Base-by-base conservation (phyloP, 2,113 vertebrate species). In the Heterochromis multidens region DNA sequence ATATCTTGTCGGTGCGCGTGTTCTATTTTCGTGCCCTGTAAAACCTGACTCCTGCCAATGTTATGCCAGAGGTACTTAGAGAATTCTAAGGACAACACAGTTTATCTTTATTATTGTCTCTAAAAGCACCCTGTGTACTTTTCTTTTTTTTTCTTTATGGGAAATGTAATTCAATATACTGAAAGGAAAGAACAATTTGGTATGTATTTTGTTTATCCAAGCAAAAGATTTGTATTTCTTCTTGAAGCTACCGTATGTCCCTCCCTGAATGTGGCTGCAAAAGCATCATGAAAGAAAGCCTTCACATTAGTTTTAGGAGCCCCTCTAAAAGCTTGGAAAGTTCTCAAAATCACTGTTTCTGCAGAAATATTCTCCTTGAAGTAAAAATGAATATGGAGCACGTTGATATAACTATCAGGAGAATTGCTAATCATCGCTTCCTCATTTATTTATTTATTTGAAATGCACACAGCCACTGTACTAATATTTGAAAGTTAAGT, bases 401-500 rank as follows among this genome's bases (percentile, higher is more conserved):
- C 85, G 79, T 62, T 29, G 84, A 91, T 78, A 40, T 4, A 85
- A 90, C 61, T 88, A 62, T 86, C 88, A 63, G 83, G 94, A 89
- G 94, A 90, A 85, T 94, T 93, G 86, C 85, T 93, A 92, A 96
- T 95, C 83, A 92, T 87, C 40, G 65, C 89, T 84, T 91, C 82
- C 87, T 89, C 85, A 92, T 91, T 92, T 92, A 93, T 94, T 94
- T 91, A 95, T 94, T 95, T 95, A 95, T 95, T 92, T 92, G 89
- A 94, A 91, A 93, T 87, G 83, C 49, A 62, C 85, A 85, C 87
- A 90, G 88, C 87, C 88, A 67, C 89, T 95, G 92, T 94, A 85
- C 95, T 93, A 95, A 96, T 96, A 96, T 96, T 96, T 95, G 94
- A 94, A 94, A 95, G 92, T 94, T 92, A 81, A 88, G 89, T 91